Conservation (phyloP, 2,888 invertebrate species). For the Nomada ruficornis region DNA sequence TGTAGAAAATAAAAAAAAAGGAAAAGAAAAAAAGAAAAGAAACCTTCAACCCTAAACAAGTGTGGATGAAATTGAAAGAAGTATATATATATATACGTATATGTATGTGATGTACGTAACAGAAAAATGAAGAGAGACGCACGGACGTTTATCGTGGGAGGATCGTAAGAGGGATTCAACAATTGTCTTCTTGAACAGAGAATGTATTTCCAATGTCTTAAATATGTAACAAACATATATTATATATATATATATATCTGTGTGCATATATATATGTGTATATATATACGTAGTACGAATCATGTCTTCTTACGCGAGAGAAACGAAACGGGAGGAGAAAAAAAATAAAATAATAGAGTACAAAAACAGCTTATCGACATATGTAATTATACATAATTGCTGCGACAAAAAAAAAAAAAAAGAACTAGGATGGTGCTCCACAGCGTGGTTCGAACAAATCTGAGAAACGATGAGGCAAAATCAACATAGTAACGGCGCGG, state of each 20-base stretch:
- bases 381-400: slow-evolving; percentile 48
- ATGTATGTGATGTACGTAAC: neutral
- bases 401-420: slow-evolving; percentile 25
- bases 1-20: neutral
- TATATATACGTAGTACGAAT: slow-evolving; percentile 48
- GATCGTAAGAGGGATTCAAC: slow-evolving; percentile 36
- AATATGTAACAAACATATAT: slow-evolving; percentile 57
- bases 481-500: slow-evolving; percentile 44
- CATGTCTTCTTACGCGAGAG: slow-evolving; percentile 23
- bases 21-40: neutral
- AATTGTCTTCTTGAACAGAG: slow-evolving; percentile 61
- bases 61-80: neutral
- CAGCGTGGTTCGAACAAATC: slow-evolving; percentile 48
- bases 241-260: slow-evolving; percentile 15
- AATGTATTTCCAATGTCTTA: slow-evolving; percentile 59
- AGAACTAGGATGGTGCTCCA: slow-evolving; percentile 48
- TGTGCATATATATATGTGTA: slow-evolving; percentile 22
- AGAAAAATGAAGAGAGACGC: neutral
- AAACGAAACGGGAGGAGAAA: slow-evolving; percentile 21
- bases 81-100: no score
- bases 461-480: slow-evolving; percentile 54
- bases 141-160: slow-evolving; percentile 25
- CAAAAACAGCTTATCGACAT: slow-evolving; percentile 38
- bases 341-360: neutral
- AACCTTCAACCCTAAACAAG: slow-evolving; percentile 10